These are phyloP conservation scores for Forficula auricularia DNA, from an alignment of 1,140 invertebrate species.

Conservation along the genomic window DNA sequence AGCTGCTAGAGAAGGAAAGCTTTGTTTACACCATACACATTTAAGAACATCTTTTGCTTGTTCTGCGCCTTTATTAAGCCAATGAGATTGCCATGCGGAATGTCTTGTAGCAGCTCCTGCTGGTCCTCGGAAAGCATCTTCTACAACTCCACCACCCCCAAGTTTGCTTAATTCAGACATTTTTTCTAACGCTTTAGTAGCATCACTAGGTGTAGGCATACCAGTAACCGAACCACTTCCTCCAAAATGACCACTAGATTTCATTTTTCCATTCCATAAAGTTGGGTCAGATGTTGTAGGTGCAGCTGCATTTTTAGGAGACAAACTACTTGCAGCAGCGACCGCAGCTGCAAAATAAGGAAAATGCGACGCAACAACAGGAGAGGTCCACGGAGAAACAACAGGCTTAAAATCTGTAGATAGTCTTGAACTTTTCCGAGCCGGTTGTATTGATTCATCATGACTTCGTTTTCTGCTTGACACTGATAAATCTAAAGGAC, in stretches of 20 bases:
- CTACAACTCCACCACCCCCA: constrained; percentile 57
- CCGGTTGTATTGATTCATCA: constrained; percentile 39
- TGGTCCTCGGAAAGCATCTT: constrained; percentile 45
- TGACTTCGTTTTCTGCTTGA: constrained; percentile 49
- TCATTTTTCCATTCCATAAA: constrained; percentile 66
- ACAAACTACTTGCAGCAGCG: constrained; percentile 48
- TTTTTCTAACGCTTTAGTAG: constrained; percentile 72
- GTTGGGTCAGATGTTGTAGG: constrained; percentile 14
- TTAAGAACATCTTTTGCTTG: constrained; percentile 85
- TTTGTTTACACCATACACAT: constrained; percentile 91
- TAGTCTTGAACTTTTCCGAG: constrained; percentile 17
- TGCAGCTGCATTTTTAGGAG: constrained; percentile 39
- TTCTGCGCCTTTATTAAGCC: constrained; percentile 83
- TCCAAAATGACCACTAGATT: constrained; percentile 21
- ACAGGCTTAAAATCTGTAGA: constrained; percentile 41
- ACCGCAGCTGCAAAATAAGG: constrained; percentile 68
- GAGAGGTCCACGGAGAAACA: constrained; percentile 55
- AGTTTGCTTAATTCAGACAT: constrained; percentile 78
- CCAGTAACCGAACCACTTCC: background rate
- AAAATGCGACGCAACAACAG: constrained; percentile 52
- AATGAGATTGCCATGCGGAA: constrained; percentile 85
- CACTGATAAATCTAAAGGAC: constrained; percentile 62
- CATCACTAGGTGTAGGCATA: constrained; percentile 47
- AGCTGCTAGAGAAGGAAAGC: constrained; percentile 72
- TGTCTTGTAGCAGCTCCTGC: constrained; percentile 35